Conservation (phyloP, 1,140 invertebrate genomes). For the Tribolium castaneum region DNA sequence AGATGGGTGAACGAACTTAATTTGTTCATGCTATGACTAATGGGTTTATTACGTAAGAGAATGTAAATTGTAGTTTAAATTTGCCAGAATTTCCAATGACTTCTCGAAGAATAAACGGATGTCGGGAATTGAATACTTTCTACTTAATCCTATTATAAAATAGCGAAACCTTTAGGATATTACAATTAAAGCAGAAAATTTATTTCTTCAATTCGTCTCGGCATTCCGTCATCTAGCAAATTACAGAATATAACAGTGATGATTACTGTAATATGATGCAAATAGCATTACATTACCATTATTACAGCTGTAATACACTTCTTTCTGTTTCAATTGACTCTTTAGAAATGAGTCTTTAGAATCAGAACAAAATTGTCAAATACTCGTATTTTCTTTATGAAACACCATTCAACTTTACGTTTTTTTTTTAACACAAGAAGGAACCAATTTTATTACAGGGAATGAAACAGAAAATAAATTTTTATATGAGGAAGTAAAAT, state of each 20-base stretch:
- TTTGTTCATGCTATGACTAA: constrained; percentile 5
- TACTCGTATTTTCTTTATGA: too few species aligned
- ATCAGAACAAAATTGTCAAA: too few species aligned
- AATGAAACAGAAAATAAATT: too few species aligned
- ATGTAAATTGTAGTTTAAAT: neutral
- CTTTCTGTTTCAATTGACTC: neutral
- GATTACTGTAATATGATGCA: neutral
- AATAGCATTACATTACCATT: neutral
- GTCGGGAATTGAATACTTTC: constrained; percentile 7
- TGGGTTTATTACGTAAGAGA: constrained; percentile 2
- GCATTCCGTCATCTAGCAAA: neutral
- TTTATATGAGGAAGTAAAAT: too few species aligned
- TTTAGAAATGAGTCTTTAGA: neutral
- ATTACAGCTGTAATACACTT: neutral
- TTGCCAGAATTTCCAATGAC: constrained; percentile 8
- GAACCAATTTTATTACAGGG: too few species aligned
- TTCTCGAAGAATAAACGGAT: constrained; percentile 12
- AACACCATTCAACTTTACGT: too few species aligned
- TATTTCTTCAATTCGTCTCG: neutral
- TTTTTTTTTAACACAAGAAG: too few species aligned
- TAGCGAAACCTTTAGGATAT: constrained; percentile 1
- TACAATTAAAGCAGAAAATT: constrained; percentile 25
- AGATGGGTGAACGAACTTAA: constrained; percentile 12
- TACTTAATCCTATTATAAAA: constrained; percentile 14
- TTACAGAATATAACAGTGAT: neutral